phyloP scores from a whole-genome alignment of 2,888 invertebrate species.

The Nomada ferruginata region DNA sequence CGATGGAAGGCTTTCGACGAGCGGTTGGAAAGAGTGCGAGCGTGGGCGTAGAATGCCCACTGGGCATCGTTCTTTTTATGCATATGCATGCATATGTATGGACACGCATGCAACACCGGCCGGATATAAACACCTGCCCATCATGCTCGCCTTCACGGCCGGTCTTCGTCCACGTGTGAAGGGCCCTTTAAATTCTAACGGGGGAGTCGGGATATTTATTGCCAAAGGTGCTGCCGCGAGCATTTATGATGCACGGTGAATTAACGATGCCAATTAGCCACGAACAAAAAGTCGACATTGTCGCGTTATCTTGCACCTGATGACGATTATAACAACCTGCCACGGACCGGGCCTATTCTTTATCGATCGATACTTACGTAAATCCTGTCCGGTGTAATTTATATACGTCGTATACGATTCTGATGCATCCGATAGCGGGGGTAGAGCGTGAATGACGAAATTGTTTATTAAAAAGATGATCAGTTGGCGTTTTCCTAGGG shows the following conservation, averaged over 20 bases:
- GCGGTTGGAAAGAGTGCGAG: constrained; percentile 28
- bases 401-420: background rate
- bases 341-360: background rate
- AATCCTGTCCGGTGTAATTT: background rate
- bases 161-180: constrained; percentile 68
- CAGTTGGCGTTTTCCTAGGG: constrained; percentile 41
- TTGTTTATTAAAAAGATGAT: constrained; percentile 33
- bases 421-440: background rate
- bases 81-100: constrained; percentile 74
- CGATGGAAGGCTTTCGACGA: constrained; percentile 69
- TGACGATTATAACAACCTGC: constrained; percentile 11
- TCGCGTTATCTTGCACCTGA: constrained; percentile 47
- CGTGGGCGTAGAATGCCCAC: constrained; percentile 79
- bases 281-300: constrained; percentile 52
- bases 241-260: constrained; percentile 67
- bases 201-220: constrained; percentile 71
- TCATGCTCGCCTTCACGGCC: constrained; percentile 76
- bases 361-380: constrained; percentile 16
- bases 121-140: constrained; percentile 82
- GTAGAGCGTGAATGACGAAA: background rate
- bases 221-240: constrained; percentile 65
- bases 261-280: constrained; percentile 69
- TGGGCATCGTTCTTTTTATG: constrained; percentile 73
- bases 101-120: constrained; percentile 74
- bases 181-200: constrained; percentile 71